These are phyloP conservation scores for Thaumetopoea pityocampa DNA, from an alignment of 1,140 invertebrate genomes.

Conservation along the genomic window DNA sequence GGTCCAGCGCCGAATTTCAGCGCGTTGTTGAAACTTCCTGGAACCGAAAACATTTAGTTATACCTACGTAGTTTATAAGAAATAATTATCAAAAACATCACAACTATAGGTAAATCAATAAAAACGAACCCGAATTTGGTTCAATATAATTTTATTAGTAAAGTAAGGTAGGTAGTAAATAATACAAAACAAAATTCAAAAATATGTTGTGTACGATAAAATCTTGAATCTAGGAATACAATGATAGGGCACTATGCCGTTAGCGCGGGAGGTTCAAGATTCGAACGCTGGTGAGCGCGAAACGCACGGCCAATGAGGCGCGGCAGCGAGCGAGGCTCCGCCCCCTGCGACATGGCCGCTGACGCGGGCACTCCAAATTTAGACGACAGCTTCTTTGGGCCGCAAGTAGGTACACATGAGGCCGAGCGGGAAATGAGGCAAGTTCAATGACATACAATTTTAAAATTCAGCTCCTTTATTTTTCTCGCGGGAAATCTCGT, in stretches of 20 bases:
- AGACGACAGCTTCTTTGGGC: slow-evolving; percentile 46
- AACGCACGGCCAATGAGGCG: slow-evolving; percentile 50
- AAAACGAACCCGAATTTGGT: too few species aligned
- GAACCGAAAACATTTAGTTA: too few species aligned
- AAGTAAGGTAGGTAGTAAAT: not conserved
- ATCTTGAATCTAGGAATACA: too few species aligned
- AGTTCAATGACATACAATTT: slow-evolving; percentile 9
- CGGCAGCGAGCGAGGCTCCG: slow-evolving; percentile 37
- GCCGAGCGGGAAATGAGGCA: slow-evolving; percentile 7
- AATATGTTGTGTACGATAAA: slow-evolving; percentile 6
- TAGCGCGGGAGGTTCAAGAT: slow-evolving; percentile 5
- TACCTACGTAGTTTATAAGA: too few species aligned
- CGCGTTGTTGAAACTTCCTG: slow-evolving; percentile 29
- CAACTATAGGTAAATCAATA: too few species aligned
- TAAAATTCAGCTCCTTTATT: too few species aligned
- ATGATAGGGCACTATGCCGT: slow-evolving; percentile 1
- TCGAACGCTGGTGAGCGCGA: slow-evolving; percentile 34
- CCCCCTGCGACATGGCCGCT: slow-evolving; percentile 62
- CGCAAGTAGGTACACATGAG: slow-evolving; percentile 8
- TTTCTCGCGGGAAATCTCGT: too few species aligned
- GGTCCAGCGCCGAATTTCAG: slow-evolving; percentile 12
- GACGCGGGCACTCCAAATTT: slow-evolving; percentile 61
- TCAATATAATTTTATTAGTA: slow-evolving; percentile 4
- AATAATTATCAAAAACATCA: too few species aligned
- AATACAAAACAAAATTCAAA: not conserved